Base-by-base conservation (phyloP, 2,797 vertebrate genomes). In the Tapirus indicus region DNA sequence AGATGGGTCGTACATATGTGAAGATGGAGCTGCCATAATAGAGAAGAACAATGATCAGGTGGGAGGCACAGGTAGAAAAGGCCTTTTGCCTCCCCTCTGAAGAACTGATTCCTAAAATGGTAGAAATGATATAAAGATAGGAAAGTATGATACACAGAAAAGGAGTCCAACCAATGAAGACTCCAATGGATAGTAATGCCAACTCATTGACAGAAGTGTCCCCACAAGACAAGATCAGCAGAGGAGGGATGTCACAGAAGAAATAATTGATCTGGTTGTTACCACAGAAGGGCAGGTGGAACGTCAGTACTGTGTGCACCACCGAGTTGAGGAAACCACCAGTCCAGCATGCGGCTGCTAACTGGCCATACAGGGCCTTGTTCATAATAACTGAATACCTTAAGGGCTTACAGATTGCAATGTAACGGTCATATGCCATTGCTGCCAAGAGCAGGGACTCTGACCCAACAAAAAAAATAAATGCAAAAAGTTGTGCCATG, bases 11-110 rank as follows among this genome's bases (percentile, higher is more conserved):
- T 16, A 97, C 89, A 12, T 98, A 98, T 2, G 92, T 98, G 35
- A 97, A 98, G 62, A 97, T 98, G 58, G 95, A 32, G 10, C 97
- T 98, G 9, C 97, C 97, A 17, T 98, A 98, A 47, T 97, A 98
- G 56, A 98, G 95, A 35, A 97, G 52, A 35, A 98, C 96, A 62
- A 97, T 96, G 47, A 83, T 35, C 68, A 97, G n/a, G 17, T 98
- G 97, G 16, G 97, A 98, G 5, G 88, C 78, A 69, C 97, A 98
- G 0, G 97, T 97, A 3, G 97, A 97, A 77, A 97, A 98, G 21
- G 97, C 95, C 52, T 98, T 98, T 13, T 72, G 35, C 12, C 95
- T 98, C 64, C 97, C 94, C 32, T 96, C 62, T 10, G 72, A 88
- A 6, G 96, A 98, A 5, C 1, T 56, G 18, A 97, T 97, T 10